phyloP scores from a whole-genome alignment of 2,888 invertebrate species.

The Synergus itoensis region DNA sequence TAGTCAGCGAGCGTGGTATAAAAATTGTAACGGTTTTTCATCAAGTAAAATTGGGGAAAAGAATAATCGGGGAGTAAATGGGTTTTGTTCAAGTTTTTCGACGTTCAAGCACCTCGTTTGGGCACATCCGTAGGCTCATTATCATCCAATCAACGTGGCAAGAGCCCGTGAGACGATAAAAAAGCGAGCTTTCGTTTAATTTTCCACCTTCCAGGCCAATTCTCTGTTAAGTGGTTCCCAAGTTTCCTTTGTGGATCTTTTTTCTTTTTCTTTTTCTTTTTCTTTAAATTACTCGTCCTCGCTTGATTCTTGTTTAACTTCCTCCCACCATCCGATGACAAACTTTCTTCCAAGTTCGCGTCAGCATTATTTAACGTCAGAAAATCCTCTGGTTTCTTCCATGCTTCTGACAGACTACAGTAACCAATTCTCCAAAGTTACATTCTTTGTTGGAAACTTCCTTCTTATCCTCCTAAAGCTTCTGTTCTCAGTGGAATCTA shows the following conservation, averaged over 20 bases:
- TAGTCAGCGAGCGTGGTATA: background rate
- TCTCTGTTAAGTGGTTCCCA: constrained; percentile 46
- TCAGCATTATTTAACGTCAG: constrained; percentile 41
- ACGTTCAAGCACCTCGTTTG: constrained; percentile 52
- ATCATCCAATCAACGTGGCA: constrained; percentile 58
- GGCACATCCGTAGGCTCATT: constrained; percentile 50
- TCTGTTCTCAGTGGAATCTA: constrained; percentile 1
- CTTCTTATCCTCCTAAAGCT: background rate
- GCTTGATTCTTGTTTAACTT: constrained; percentile 39
- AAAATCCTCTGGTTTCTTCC: constrained; percentile 36
- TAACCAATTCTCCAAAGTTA: constrained; percentile 26
- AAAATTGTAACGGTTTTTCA: constrained; percentile 31
- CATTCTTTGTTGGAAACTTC: background rate
- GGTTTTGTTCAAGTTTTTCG: constrained; percentile 50
- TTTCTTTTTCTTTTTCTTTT: constrained; percentile 37
- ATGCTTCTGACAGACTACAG: constrained; percentile 34
- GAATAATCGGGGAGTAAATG: constrained; percentile 43
- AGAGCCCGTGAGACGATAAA: constrained; percentile 43
- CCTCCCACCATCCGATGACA: constrained; percentile 21
- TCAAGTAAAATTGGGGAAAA: constrained; percentile 34
- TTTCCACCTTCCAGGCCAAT: constrained; percentile 46
- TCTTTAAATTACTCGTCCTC: constrained; percentile 44
- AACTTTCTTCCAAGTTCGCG: constrained; percentile 33
- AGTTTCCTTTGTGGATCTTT: constrained; percentile 39
- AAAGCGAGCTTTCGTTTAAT: constrained; percentile 40